These are phyloP conservation scores for Noctua fimbriata DNA, from an alignment of 2,888 invertebrate species.

Conservation along the genomic window DNA sequence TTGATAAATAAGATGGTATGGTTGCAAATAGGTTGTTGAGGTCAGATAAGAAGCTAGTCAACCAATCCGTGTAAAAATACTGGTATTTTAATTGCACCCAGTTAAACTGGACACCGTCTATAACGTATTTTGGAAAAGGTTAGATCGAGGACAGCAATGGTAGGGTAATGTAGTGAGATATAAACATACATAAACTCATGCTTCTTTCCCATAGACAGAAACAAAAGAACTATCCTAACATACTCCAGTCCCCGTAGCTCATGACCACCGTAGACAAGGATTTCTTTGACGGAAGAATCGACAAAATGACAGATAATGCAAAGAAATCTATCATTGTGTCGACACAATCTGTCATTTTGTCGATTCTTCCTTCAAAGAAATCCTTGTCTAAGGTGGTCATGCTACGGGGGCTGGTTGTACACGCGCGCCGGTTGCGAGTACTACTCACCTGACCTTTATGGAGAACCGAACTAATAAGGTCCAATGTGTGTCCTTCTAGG, in stretches of 20 bases:
- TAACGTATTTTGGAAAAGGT: not conserved
- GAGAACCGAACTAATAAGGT: not conserved
- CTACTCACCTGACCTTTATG: not conserved
- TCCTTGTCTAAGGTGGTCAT: no score
- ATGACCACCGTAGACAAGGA: no score
- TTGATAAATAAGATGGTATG: not conserved
- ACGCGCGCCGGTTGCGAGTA: not conserved
- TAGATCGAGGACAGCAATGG: not conserved
- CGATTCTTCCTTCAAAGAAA: no score
- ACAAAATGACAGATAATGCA: no score
- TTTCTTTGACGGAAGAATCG: no score
- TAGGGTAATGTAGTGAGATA: not conserved
- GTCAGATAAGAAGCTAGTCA: not conserved
- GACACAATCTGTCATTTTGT: no score
- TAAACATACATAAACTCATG: no score
- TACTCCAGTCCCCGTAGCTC: no score
- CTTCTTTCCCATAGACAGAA: no score
- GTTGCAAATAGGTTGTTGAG: not conserved
- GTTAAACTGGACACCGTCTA: not conserved
- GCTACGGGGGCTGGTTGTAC: no score
- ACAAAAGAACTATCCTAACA: no score
- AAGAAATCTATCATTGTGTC: no score
- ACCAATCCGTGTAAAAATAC: not conserved
- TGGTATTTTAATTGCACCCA: not conserved
- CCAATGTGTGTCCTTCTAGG: not conserved